phyloP scores from a whole-genome alignment of 2,888 invertebrate genomes.

The Malthinus seriepunctatus region DNA sequence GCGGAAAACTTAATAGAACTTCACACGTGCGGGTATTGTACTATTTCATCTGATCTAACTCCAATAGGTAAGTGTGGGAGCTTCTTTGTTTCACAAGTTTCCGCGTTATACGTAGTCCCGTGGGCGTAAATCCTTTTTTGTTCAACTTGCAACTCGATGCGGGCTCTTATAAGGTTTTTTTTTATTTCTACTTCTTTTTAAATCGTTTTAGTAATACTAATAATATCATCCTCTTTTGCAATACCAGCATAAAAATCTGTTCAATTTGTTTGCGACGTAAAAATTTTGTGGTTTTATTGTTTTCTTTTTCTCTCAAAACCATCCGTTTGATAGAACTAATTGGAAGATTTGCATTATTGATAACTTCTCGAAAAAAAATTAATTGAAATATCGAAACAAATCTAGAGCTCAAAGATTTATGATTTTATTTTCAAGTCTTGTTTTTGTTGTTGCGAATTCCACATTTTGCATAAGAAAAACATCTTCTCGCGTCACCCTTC shows the following conservation, averaged over 20 bases:
- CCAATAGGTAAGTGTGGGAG: conserved; percentile 42
- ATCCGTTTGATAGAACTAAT: background rate
- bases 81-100: conserved; percentile 48
- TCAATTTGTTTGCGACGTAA: background rate
- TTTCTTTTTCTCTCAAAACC: background rate
- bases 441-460: too few species aligned
- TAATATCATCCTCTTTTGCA: conserved; percentile 3
- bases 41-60: conserved; percentile 46
- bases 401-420: too few species aligned
- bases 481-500: too few species aligned
- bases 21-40: conserved; percentile 45
- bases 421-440: too few species aligned
- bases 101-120: conserved; percentile 44
- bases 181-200: conserved; percentile 18
- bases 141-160: conserved; percentile 42
- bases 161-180: conserved; percentile 37
- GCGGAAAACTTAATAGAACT: conserved; percentile 42
- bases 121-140: conserved; percentile 47
- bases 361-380: background rate
- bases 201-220: conserved; percentile 21
- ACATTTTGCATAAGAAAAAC: too few species aligned
- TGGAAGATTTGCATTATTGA: background rate
- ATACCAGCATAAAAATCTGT: conserved; percentile 7
- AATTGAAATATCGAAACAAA: background rate
- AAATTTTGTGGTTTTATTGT: background rate